Evolutionary conservation across 2,888 invertebrate genomes (phyloP).

Genomic region (Oscheius sp.): DNA sequence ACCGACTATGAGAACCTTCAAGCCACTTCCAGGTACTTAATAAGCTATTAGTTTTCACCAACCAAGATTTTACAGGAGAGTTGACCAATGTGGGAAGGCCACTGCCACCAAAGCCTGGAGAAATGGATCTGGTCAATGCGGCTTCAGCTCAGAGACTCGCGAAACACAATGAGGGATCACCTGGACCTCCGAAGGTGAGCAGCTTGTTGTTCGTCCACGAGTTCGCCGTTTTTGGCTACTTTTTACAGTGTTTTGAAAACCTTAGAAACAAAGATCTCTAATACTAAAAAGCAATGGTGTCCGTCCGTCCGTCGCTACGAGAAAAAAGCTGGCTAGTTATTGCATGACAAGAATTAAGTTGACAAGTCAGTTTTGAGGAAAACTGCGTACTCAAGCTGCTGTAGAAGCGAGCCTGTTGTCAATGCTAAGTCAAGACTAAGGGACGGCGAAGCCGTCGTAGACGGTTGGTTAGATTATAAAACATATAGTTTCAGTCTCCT

Average conservation of each 20-base stretch:
- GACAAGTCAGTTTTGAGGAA: too few relatives aligned
- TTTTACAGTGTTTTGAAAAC: neutral
- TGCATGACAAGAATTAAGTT: too few relatives aligned
- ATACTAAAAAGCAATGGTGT: too few relatives aligned
- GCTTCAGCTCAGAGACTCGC: constrained; percentile 47
- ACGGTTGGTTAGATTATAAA: neutral
- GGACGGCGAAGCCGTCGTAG: too few relatives aligned
- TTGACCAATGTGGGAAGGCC: constrained; percentile 26
- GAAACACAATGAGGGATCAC: constrained; percentile 55
- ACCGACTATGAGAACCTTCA: constrained; percentile 52
- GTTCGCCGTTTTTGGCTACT: neutral
- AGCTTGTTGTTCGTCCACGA: constrained; percentile 1
- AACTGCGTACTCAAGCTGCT: too few relatives aligned
- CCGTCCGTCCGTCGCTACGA: too few relatives aligned
- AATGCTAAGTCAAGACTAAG: too few relatives aligned
- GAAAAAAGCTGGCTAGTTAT: too few relatives aligned
- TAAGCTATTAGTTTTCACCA: neutral
- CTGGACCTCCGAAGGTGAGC: constrained; percentile 43
- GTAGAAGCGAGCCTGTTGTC: too few relatives aligned
- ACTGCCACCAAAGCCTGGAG: constrained; percentile 41
- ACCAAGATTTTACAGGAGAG: constrained; percentile 16
- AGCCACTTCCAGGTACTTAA: constrained; percentile 40
- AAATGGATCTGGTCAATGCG: constrained; percentile 55
- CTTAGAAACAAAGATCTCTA: neutral
- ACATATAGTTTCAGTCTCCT: constrained; percentile 13